Evolutionary conservation across 2,888 invertebrate species (phyloP), one percentile per base, ranked within the genome.

Genomic region (Tenodera sinensis): DNA sequence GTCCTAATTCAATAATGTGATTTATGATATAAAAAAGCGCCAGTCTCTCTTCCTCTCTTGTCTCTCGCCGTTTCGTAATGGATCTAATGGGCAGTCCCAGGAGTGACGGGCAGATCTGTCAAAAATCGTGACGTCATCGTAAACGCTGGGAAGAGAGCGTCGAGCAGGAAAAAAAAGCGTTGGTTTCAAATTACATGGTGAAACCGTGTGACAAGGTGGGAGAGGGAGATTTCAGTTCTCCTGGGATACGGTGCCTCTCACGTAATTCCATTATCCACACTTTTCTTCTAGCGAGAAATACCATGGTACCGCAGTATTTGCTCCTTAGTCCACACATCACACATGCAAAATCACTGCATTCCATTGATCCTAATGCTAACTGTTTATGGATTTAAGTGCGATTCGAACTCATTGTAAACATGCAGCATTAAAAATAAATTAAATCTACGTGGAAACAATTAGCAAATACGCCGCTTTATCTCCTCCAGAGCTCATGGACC

Each of bases 91-190:
- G 42, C 27, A 71, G 14, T 88, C 88, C 88, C 88, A 71, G 27
- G n/a, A 82, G 88, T 71, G 54, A 71, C 71, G 14, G 83, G 47
- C 54, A 34, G 85, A 84, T 87, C 89, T 89, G 89, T 89, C 89
- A 89, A 89, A 89, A 89, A 89, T 87, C 87, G 87, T 89, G 89
- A 87, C 89, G 87, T 87, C 83, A 82, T 71, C 42, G 83, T 42
- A 86, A 86, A 86, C 54, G 89, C 15, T 89, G 83, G 85, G 54
- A 71, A 71, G 54, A 71, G 54, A 71, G 54, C 15, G 54, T 71
- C 54, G 54, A 71, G 54, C 54, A 71, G 20, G 87, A 54, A 86
- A 87, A 85, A 82, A 89, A 84, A 28, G 42, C 83, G 71, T 47
- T 28, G 89, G 89, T 89, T 89, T 87, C 89, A 83, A 87, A 87